These are phyloP conservation scores for Phainopepla nitens DNA, from an alignment of 2,113 vertebrate species.

Conservation along the genomic window DNA sequence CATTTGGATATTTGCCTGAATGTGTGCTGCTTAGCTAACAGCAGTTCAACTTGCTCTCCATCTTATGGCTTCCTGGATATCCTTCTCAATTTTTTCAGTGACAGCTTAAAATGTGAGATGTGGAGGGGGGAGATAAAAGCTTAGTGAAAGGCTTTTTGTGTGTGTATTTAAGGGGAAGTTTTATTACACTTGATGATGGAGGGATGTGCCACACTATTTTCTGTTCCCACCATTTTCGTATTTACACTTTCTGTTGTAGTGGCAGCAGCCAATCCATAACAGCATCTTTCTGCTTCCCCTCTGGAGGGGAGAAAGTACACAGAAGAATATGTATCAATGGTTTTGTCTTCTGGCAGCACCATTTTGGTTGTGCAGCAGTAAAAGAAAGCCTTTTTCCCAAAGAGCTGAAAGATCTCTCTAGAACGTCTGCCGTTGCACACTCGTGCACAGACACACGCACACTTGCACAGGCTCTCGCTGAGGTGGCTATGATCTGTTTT, in stretches of 20 bases:
- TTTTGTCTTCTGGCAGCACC: background rate
- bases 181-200: constrained; percentile 27
- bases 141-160: constrained; percentile 3
- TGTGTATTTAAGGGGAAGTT: constrained; percentile 36
- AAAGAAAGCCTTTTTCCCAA: background rate
- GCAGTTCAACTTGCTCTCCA: constrained; percentile 13
- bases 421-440: background rate
- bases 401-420: background rate
- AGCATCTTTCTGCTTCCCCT: constrained; percentile 24
- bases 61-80: constrained; percentile 46
- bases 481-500: constrained; percentile 50
- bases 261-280: background rate
- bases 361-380: background rate
- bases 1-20: constrained; percentile 43
- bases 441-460: accelerated
- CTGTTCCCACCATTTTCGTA: background rate
- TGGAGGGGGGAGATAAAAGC: constrained; percentile 49
- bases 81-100: constrained; percentile 45
- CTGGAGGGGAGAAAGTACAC: background rate
- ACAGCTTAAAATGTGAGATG: constrained; percentile 49
- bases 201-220: background rate
- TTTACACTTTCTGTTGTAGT: constrained; percentile 41
- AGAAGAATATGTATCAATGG: background rate
- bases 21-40: constrained; percentile 9
- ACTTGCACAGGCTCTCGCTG: background rate